These are phyloP conservation scores for Chinchilla lanigera DNA, from an alignment of 2,113 vertebrate genomes.

Conservation along the genomic window DNA sequence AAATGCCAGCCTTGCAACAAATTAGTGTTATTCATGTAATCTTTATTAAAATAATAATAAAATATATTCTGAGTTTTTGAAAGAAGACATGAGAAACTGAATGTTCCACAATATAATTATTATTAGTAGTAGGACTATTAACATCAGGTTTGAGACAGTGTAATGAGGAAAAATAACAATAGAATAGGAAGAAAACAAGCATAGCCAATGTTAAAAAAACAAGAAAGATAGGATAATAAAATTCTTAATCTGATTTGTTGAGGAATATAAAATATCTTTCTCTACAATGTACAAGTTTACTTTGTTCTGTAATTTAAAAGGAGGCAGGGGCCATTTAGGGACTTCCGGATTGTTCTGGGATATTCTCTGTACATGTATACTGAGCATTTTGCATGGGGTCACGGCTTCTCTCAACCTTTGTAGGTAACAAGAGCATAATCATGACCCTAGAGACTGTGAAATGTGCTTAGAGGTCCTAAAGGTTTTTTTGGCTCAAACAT, in stretches of 20 bases:
- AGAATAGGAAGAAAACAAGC: slow-evolving; percentile 35
- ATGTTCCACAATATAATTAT: slow-evolving; percentile 56
- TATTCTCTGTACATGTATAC: background rate
- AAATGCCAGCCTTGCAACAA: slow-evolving; percentile 54
- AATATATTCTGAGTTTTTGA: slow-evolving; percentile 56
- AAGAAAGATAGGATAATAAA: slow-evolving; percentile 47
- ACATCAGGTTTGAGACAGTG: slow-evolving; percentile 49
- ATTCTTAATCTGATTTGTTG: slow-evolving; percentile 69
- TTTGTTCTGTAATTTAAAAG: slow-evolving; percentile 61
- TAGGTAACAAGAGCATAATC: background rate
- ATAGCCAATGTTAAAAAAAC: slow-evolving; percentile 43
- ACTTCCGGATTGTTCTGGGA: background rate
- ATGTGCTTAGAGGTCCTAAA: background rate
- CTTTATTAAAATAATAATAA: slow-evolving; percentile 60
- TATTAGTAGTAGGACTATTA: slow-evolving; percentile 73
- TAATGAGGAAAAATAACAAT: slow-evolving; percentile 69
- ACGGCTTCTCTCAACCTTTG: background rate
- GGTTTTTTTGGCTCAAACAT: background rate
- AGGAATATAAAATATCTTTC: slow-evolving; percentile 55
- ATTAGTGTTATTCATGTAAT: slow-evolving; percentile 61
- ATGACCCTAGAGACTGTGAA: background rate
- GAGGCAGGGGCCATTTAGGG: background rate
- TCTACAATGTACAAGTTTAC: slow-evolving; percentile 55
- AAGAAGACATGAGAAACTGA: slow-evolving; percentile 61
- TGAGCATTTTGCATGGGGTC: background rate